Evolutionary conservation across 2,888 invertebrate genomes (phyloP).

Genomic region (Ophioninae sp.): DNA sequence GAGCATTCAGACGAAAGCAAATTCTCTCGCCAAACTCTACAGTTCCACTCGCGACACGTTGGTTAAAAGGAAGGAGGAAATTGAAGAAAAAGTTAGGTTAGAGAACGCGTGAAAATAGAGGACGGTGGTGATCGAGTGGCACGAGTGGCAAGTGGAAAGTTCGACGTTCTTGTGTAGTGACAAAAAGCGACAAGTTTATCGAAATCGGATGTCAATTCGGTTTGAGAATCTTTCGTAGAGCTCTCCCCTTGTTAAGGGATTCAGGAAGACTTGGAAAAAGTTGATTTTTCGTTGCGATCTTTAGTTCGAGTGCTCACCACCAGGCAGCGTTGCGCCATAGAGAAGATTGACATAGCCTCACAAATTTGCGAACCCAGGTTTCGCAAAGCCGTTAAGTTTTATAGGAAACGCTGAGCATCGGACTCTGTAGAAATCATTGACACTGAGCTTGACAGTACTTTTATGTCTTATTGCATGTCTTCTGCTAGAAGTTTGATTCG

Average conservation of each 20-base stretch:
- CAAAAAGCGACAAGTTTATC: background rate
- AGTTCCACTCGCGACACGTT: constrained; percentile 75
- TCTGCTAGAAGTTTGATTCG: no score
- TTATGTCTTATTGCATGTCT: no score
- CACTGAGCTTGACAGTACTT: no score
- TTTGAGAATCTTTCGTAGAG: background rate
- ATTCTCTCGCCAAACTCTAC: constrained; percentile 74
- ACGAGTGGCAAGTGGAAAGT: constrained; percentile 75
- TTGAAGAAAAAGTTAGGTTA: constrained; percentile 45
- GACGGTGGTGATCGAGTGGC: constrained; percentile 40
- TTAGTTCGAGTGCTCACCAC: background rate
- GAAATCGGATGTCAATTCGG: background rate
- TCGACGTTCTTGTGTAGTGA: constrained; percentile 59
- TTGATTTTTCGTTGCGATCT: background rate
- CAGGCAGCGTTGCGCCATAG: background rate
- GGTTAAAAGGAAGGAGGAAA: constrained; percentile 40
- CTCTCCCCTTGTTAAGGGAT: background rate
- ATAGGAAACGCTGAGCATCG: no score
- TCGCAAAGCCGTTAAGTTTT: no score
- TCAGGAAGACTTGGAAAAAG: no score
- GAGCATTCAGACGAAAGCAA: constrained; percentile 34
- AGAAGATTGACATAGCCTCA: no score
- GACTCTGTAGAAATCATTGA: no score
- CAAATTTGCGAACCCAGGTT: background rate
- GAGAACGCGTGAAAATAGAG: constrained; percentile 51